phyloP scores from a whole-genome alignment of 53 echinoderm and acorn worm species.

The Zoroaster sp. region DNA sequence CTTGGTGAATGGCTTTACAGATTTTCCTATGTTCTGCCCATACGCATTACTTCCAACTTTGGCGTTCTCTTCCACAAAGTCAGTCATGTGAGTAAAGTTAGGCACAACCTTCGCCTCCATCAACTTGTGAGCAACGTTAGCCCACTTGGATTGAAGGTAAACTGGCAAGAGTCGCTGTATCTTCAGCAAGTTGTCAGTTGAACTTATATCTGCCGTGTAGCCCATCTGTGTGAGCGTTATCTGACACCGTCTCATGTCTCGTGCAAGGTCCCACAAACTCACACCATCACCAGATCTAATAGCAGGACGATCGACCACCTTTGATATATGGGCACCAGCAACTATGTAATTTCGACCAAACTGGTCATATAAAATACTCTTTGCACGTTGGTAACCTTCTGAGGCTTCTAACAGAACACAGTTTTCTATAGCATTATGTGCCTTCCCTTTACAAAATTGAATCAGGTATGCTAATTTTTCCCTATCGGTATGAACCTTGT shows the following conservation, averaged over 20 bases:
- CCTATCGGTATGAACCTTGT: slow-evolving; percentile 22
- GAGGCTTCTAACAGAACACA: slow-evolving; percentile 47
- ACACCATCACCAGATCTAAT: slow-evolving; percentile 29
- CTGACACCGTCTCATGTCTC: slow-evolving; percentile 77
- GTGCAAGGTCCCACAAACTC: slow-evolving; percentile 62
- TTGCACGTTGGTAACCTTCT: slow-evolving; percentile 32
- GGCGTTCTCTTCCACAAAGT: slow-evolving; percentile 61
- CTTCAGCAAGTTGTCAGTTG: slow-evolving; percentile 69
- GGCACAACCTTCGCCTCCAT: slow-evolving; percentile 59
- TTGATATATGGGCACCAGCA: slow-evolving; percentile 45
- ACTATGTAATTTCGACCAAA: slow-evolving; percentile 72
- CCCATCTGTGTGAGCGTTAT: slow-evolving; percentile 70
- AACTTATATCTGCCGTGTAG: slow-evolving; percentile 66
- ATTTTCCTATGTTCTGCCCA: slow-evolving; percentile 55
- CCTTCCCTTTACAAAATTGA: slow-evolving; percentile 62
- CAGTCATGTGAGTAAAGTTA: slow-evolving; percentile 66
- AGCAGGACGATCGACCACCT: slow-evolving; percentile 41
- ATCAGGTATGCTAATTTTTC: slow-evolving; percentile 51
- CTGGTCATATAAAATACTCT: slow-evolving; percentile 56
- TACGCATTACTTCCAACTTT: slow-evolving; percentile 49
- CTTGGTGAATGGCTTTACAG: slow-evolving; percentile 10
- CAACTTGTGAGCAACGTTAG: slow-evolving; percentile 40
- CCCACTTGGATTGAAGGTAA: slow-evolving; percentile 65
- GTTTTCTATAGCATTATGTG: slow-evolving; percentile 52
- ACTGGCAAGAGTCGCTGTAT: slow-evolving; percentile 64